A percentile compares a stretch with the other conserved stretches of the same genome.
phyloP scores from a whole-genome alignment of 2,888 invertebrate genomes.

The Acanthosoma haemorrhoidale region DNA sequence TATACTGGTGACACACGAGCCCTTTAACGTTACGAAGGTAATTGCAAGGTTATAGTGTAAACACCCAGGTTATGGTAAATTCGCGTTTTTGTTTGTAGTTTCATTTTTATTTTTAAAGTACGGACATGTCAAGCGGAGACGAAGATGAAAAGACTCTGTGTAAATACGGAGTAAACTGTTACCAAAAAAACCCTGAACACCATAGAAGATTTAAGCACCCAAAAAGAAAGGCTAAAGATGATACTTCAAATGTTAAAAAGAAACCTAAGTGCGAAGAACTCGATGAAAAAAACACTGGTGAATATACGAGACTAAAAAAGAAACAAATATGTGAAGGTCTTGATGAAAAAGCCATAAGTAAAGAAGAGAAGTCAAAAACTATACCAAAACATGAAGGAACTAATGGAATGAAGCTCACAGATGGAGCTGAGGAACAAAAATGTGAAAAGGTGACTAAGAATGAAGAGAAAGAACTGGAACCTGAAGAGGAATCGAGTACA shows the following conservation, averaged over 20 bases:
- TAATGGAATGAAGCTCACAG: neutral
- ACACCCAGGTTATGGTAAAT: neutral
- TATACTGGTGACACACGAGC: too few species aligned
- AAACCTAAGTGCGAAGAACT: too few species aligned
- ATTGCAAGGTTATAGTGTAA: neutral
- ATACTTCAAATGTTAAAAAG: neutral
- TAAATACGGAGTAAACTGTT: slow-evolving; percentile 73
- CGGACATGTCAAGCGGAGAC: slow-evolving; percentile 23
- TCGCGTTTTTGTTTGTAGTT: neutral
- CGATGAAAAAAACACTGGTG: neutral
- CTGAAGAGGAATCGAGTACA: neutral
- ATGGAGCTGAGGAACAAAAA: neutral
- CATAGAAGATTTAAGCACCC: slow-evolving; percentile 71
- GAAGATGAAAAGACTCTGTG: slow-evolving; percentile 56
- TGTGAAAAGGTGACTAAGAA: neutral
- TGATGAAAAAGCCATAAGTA: too few species aligned
- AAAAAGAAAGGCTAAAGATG: slow-evolving; percentile 45
- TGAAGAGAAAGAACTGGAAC: neutral
- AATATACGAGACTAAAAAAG: neutral
- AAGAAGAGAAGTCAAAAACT: neutral
- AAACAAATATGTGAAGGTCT: neutral
- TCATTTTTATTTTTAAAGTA: neutral
- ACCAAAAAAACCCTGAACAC: slow-evolving; percentile 73
- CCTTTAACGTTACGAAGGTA: too few species aligned
- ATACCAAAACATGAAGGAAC: too few species aligned